A percentile compares a stretch with the other conserved stretches of the same genome.
phyloP scores from a whole-genome alignment of 1,140 invertebrate species.

The Drosophila setifemur region DNA sequence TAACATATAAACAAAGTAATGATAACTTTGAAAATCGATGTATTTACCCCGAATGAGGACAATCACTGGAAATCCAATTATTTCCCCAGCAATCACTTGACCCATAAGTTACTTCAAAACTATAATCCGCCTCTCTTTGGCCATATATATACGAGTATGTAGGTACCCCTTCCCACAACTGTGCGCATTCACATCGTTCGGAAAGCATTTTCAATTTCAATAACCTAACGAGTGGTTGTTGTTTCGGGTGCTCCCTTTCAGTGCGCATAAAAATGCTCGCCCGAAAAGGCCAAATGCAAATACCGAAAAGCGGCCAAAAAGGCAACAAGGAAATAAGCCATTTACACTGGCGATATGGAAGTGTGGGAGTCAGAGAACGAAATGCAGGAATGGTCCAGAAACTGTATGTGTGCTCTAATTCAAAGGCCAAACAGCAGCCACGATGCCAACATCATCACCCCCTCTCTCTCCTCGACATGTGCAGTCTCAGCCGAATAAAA shows the following conservation, averaged over 20 bases:
- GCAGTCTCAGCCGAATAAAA: slow-evolving; percentile 22
- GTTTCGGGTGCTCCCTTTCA: background rate
- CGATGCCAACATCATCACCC: slow-evolving; percentile 52
- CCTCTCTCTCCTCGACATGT: background rate
- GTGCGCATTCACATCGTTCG: slow-evolving; percentile 55
- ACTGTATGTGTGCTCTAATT: slow-evolving; percentile 61
- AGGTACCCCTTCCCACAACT: too few relatives aligned
- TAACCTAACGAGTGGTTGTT: slow-evolving; percentile 65
- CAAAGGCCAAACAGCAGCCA: slow-evolving; percentile 78
- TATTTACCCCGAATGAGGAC: too few relatives aligned
- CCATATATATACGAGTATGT: too few relatives aligned
- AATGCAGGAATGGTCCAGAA: background rate
- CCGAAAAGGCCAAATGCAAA: slow-evolving; percentile 70
- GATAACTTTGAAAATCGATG: too few relatives aligned
- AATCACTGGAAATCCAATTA: slow-evolving; percentile 42
- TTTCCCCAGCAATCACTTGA: slow-evolving; percentile 27
- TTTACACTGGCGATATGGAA: slow-evolving; percentile 57
- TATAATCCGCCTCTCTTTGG: too few relatives aligned
- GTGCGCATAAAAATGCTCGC: slow-evolving; percentile 57
- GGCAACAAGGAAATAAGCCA: slow-evolving; percentile 68
- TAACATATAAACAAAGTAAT: too few relatives aligned
- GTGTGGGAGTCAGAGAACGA: background rate
- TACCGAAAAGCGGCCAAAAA: slow-evolving; percentile 60
- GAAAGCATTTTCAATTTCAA: slow-evolving; percentile 75
- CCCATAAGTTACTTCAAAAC: slow-evolving; percentile 32